phyloP scores from a whole-genome alignment of 2,113 vertebrate genomes.

The Oreotrochilus melanogaster region DNA sequence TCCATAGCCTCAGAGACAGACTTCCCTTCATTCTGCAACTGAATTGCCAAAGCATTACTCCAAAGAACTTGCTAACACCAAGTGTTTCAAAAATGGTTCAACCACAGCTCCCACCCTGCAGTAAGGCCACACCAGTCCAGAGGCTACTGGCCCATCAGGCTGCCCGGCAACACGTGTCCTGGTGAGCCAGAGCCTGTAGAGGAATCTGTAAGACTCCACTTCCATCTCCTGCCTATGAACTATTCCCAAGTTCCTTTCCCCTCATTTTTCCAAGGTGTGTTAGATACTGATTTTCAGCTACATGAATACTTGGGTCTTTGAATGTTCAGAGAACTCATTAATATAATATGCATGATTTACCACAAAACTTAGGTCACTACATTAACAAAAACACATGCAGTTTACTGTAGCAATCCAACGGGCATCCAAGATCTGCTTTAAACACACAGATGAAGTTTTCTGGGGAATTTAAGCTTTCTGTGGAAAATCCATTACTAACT shows the following conservation, averaged over 20 bases:
- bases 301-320: background rate
- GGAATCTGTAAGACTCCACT: background rate
- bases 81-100: background rate
- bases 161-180: background rate
- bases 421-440: background rate
- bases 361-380: background rate
- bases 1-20: slow-evolving; percentile 62
- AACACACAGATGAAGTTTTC: background rate
- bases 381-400: background rate
- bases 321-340: background rate
- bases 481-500: background rate
- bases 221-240: background rate
- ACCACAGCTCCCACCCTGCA: background rate
- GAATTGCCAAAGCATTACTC: background rate
- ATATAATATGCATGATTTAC: background rate
- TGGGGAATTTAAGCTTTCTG: background rate
- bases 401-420: background rate
- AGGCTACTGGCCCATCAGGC: background rate
- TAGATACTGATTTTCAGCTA: background rate
- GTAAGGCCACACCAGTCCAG: background rate
- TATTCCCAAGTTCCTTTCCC: background rate
- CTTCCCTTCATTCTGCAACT: slow-evolving; percentile 78
- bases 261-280: background rate
- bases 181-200: background rate
- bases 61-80: background rate